Evolutionary conservation across 2,888 invertebrate species (phyloP).

Genomic region (Dolomedes plantarius): DNA sequence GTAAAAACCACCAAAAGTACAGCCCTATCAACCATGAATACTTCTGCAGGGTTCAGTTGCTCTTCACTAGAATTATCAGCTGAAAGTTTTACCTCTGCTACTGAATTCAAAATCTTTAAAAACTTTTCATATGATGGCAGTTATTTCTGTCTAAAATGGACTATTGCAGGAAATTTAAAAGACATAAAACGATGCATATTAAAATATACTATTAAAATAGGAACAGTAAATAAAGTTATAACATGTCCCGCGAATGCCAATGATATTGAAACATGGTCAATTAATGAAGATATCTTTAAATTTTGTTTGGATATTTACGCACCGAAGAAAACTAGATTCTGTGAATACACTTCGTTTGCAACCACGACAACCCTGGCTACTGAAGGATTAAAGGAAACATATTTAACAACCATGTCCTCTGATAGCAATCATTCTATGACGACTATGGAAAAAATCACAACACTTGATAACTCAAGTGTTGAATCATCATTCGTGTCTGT

Average conservation of each 20-base stretch:
- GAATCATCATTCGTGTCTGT: no score
- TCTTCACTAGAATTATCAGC: not conserved
- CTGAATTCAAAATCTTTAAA: not conserved
- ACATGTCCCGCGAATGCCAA: not conserved
- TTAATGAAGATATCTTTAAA: not conserved
- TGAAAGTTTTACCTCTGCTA: not conserved
- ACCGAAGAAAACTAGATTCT: no score
- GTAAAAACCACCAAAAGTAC: no score
- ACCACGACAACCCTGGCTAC: no score
- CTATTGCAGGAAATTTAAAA: not conserved
- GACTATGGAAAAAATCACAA: no score
- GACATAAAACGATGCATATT: not conserved
- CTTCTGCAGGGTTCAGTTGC: not conserved
- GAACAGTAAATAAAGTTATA: not conserved
- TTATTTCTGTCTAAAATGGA: not conserved
- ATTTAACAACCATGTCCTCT: no score
- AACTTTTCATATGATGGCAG: not conserved
- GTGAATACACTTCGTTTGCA: no score
- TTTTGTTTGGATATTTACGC: not conserved
- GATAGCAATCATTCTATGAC: no score
- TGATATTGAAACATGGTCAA: not conserved
- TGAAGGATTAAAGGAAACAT: no score
- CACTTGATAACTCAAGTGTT: not conserved
- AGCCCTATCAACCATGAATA: no score
- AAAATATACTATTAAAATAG: not conserved